A percentile compares a stretch with the other conserved stretches of the same genome.
Conservation (phyloP, 1,140 invertebrate species). For the Drosophila littoralis region DNA sequence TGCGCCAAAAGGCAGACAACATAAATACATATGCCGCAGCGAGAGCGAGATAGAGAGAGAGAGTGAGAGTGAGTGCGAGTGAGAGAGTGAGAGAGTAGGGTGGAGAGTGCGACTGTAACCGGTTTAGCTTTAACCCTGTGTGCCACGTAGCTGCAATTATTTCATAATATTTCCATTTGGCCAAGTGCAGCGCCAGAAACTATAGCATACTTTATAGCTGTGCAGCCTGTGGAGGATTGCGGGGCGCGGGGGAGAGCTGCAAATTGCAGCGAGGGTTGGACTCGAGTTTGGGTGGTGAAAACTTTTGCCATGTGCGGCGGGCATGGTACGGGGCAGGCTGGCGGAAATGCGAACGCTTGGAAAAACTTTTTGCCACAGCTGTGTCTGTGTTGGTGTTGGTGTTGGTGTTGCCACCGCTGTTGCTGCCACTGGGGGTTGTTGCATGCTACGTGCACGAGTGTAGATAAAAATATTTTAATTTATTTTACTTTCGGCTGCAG, state of each 20-base stretch:
- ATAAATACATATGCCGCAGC: not conserved
- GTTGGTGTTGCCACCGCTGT: constrained; percentile 9
- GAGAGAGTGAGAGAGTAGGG: not conserved
- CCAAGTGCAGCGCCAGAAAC: constrained; percentile 53
- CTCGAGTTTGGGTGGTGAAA: constrained; percentile 36
- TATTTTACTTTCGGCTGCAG: constrained; percentile 79
- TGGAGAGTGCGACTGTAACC: not conserved
- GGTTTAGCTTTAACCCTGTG: constrained; percentile 22
- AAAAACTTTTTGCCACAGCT: constrained; percentile 70
- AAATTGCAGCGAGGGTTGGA: too few species aligned
- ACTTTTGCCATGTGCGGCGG: constrained; percentile 52
- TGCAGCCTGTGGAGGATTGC: constrained; percentile 9
- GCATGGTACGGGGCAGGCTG: constrained; percentile 10
- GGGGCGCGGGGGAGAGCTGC: not conserved
- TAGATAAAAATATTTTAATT: constrained; percentile 83
- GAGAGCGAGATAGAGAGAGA: constrained; percentile 8
- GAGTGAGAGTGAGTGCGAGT: not conserved
- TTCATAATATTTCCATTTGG: constrained; percentile 58
- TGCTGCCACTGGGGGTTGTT: constrained; percentile 43
- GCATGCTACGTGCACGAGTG: constrained; percentile 76
- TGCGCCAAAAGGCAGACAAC: constrained; percentile 73
- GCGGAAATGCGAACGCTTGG: constrained; percentile 60
- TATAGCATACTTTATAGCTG: constrained; percentile 55
- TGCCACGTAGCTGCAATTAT: constrained; percentile 52
- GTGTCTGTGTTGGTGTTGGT: constrained; percentile 20